A percentile compares a stretch with the other conserved stretches of the same genome.
phyloP scores from a whole-genome alignment of 2,888 invertebrate genomes.

The Drosophila subsilvestris region DNA sequence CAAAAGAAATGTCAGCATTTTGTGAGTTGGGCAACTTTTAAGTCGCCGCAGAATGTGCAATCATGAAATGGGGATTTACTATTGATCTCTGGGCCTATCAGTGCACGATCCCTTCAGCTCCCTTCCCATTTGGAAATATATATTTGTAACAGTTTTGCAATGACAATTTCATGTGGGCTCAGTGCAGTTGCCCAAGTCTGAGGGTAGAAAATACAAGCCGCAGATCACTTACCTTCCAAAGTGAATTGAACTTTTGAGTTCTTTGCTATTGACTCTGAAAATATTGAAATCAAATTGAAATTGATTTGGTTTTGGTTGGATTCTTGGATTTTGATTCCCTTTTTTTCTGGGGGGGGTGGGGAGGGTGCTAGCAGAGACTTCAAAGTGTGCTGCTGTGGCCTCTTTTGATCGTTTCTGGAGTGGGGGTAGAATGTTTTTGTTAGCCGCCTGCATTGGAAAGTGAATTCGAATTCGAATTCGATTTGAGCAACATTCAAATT shows the following conservation, averaged over 20 bases:
- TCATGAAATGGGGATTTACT: background rate
- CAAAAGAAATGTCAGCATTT: background rate
- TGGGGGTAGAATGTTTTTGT: slow-evolving; percentile 38
- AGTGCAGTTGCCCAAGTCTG: background rate
- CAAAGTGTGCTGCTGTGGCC: slow-evolving; percentile 34
- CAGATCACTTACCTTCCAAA: background rate
- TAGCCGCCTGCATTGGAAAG: slow-evolving; percentile 44
- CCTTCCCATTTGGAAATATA: background rate
- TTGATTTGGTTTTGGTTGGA: slow-evolving; percentile 1
- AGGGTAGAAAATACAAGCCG: background rate
- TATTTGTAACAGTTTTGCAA: background rate
- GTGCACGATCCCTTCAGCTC: background rate
- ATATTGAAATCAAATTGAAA: slow-evolving; percentile 32
- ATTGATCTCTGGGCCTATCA: background rate
- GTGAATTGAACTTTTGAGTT: background rate
- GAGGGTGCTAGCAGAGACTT: slow-evolving; percentile 10
- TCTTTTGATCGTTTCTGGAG: slow-evolving; percentile 40
- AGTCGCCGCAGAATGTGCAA: background rate
- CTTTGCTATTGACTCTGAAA: slow-evolving; percentile 37
- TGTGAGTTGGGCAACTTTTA: background rate
- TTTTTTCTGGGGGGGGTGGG: background rate
- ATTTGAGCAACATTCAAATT: slow-evolving; percentile 28
- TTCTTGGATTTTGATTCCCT: slow-evolving; percentile 4
- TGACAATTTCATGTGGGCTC: background rate
- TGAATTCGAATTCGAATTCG: slow-evolving; percentile 31